These are phyloP conservation scores for Myoxocephalus aenaeus DNA, from an alignment of 2,797 vertebrate genomes.

Conservation along the genomic window DNA sequence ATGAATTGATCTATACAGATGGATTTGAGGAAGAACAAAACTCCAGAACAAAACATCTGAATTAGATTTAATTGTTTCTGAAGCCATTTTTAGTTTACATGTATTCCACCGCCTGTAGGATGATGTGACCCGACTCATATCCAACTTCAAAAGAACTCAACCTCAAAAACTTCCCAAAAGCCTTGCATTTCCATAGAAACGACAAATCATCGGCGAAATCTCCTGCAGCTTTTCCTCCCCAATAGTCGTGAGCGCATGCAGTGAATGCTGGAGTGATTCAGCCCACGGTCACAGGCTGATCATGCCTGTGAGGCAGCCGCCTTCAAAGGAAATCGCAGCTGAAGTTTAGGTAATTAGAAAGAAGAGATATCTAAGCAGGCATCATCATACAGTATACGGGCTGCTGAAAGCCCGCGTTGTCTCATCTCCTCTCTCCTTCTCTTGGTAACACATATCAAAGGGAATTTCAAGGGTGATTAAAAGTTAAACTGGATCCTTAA, in stretches of 20 bases:
- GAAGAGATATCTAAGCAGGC: conserved; percentile 68
- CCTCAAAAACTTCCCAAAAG: conserved; percentile 48
- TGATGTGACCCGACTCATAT: conserved; percentile 42
- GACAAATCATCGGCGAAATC: conserved; percentile 68
- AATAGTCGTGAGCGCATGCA: conserved; percentile 51
- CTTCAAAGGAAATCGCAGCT: conserved; percentile 78
- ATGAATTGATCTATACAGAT: background rate
- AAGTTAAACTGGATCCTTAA: conserved; percentile 75
- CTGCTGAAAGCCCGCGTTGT: too few species aligned
- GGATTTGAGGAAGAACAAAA: background rate
- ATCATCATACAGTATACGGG: conserved; percentile 52
- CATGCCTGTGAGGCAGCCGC: conserved; percentile 57
- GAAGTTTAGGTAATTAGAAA: conserved; percentile 81
- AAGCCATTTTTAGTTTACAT: conserved; percentile 43
- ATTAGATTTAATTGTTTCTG: conserved; percentile 21
- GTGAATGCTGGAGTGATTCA: conserved; percentile 65
- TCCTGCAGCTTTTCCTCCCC: conserved; percentile 63
- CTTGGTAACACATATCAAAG: conserved; percentile 71
- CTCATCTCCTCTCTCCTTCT: conserved; percentile 49
- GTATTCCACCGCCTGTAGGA: conserved; percentile 21
- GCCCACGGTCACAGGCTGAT: conserved; percentile 69
- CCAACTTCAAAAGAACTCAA: conserved; percentile 59
- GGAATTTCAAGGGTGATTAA: conserved; percentile 81
- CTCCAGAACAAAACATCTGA: conserved; percentile 7
- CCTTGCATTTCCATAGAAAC: conserved; percentile 72